phyloP scores from a whole-genome alignment of 2,113 vertebrate genomes.

The Pachycephala philippinensis region DNA sequence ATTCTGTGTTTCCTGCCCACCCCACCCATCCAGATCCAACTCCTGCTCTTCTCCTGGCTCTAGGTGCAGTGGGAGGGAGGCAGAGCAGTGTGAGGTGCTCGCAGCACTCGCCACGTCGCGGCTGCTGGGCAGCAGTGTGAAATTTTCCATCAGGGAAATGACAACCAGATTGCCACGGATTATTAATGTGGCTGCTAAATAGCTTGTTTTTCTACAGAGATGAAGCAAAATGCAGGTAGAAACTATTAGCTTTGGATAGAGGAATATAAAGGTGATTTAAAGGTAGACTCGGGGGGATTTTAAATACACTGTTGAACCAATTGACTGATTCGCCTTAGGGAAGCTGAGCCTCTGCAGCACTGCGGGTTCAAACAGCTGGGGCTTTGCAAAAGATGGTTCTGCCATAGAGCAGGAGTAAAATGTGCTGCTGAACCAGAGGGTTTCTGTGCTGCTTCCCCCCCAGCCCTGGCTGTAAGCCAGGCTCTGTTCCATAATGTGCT shows the following conservation, averaged over 20 bases:
- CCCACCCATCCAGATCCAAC: neutral
- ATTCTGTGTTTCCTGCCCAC: neutral
- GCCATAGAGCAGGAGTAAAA: neutral
- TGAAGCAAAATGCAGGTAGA: conserved; percentile 43
- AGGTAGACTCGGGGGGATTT: neutral
- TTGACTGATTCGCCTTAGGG: conserved; percentile 21
- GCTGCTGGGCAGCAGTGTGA: conserved; percentile 41
- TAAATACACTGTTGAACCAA: conserved; percentile 33
- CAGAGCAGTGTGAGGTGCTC: neutral
- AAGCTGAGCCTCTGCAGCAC: neutral
- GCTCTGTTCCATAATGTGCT: conserved; percentile 5
- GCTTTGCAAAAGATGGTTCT: conserved; percentile 20
- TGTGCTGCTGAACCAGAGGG: neutral
- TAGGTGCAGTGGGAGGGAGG: neutral
- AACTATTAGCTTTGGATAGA: conserved; percentile 32
- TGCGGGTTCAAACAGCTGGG: neutral
- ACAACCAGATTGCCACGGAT: conserved; percentile 30
- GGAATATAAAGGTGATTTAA: conserved; percentile 41
- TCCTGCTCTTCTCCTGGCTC: neutral
- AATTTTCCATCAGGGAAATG: conserved; percentile 46
- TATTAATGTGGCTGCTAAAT: conserved; percentile 45
- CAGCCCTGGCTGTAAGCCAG: conserved; percentile 13
- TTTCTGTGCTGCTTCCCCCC: conserved; percentile 6
- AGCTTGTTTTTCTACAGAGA: conserved; percentile 45
- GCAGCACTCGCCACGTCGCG: accelerated